Evolutionary conservation across 2,113 vertebrate species (phyloP).

Genomic region (Gadus macrocephalus): DNA sequence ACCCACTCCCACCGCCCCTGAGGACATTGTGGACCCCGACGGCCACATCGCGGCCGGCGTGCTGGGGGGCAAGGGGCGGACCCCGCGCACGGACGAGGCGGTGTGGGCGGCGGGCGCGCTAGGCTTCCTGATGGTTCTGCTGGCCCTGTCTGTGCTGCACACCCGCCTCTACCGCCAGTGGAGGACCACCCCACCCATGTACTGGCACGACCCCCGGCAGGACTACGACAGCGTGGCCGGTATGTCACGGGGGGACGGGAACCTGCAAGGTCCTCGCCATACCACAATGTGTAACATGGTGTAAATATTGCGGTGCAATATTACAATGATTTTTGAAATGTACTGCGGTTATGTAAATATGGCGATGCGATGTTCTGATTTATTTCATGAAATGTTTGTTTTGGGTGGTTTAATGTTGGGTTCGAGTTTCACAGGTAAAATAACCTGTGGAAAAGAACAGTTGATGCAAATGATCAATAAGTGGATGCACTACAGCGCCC

Average conservation of each 20-base stretch:
- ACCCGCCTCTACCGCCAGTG: slow-evolving; percentile 77
- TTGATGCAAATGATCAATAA: too few species aligned
- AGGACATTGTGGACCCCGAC: slow-evolving; percentile 13
- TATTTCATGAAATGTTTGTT: too few species aligned
- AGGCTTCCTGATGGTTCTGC: slow-evolving; percentile 80
- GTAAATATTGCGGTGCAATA: too few species aligned
- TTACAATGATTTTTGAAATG: too few species aligned
- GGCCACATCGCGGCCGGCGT: background rate
- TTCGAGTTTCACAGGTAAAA: too few species aligned
- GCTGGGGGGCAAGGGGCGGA: slow-evolving; percentile 36
- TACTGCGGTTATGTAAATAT: too few species aligned
- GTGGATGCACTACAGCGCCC: too few species aligned
- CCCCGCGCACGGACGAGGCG: slow-evolving; percentile 77
- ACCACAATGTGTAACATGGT: too few species aligned
- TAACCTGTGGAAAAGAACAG: too few species aligned
- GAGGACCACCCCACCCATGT: slow-evolving; percentile 77
- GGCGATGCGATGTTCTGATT: too few species aligned
- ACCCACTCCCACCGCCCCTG: slow-evolving; percentile 5
- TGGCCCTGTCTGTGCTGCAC: slow-evolving; percentile 72
- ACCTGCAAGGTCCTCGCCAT: too few species aligned
- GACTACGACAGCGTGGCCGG: slow-evolving; percentile 74
- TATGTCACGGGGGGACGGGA: slow-evolving; percentile 20
- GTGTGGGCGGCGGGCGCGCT: slow-evolving; percentile 84
- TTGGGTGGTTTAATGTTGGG: too few species aligned
- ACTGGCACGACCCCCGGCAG: slow-evolving; percentile 74